Conservation (phyloP, 2,113 vertebrate genomes). For the Coturnix japonica region DNA sequence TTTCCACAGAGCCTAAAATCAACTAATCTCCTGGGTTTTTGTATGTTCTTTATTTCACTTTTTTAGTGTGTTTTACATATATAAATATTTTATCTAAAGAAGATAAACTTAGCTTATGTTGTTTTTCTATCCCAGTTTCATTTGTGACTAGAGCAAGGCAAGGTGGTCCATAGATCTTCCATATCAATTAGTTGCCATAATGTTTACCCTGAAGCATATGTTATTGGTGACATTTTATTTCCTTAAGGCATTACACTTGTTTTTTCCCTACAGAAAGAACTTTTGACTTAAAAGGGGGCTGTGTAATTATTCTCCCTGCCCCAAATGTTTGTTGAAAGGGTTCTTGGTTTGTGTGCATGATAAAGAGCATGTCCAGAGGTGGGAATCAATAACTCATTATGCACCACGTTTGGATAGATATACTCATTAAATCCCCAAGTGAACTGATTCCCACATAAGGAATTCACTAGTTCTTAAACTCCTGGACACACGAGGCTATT, state of each 20-base stretch:
- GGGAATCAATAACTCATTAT: slow-evolving; percentile 60
- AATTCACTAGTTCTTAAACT: slow-evolving; percentile 52
- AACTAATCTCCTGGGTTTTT: neutral
- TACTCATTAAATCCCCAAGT: slow-evolving; percentile 38
- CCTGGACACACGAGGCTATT: neutral
- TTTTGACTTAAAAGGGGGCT: slow-evolving; percentile 46
- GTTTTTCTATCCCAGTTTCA: neutral
- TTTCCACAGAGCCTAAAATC: neutral
- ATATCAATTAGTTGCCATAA: neutral
- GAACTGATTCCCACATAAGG: slow-evolving; percentile 40
- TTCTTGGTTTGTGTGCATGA: slow-evolving; percentile 19
- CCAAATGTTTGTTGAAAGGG: slow-evolving; percentile 43
- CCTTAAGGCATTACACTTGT: neutral
- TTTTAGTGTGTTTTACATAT: neutral
- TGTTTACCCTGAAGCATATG: neutral
- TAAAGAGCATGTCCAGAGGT: slow-evolving; percentile 29
- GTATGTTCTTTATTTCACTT: neutral
- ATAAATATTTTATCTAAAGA: neutral
- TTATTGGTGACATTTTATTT: neutral
- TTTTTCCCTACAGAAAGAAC: slow-evolving; percentile 54
- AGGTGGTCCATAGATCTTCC: neutral
- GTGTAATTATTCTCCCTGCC: slow-evolving; percentile 44
- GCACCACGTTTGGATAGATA: neutral
- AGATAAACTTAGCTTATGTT: neutral
- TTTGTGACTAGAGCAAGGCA: neutral